Conservation (phyloP, 2,888 invertebrate species). For the Periphyllus acericola region DNA sequence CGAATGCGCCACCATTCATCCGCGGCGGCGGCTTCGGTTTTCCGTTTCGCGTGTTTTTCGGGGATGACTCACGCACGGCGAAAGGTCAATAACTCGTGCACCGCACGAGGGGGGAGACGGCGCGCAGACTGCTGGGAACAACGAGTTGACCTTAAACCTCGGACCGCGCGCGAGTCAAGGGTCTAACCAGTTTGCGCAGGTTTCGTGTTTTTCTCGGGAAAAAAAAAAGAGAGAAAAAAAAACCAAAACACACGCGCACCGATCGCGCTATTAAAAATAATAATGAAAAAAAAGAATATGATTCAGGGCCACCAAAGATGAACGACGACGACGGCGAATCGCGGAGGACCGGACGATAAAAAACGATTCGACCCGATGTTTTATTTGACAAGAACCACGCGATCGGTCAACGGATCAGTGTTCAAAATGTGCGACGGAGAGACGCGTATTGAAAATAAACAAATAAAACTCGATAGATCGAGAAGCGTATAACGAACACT, state of each 20-base stretch:
- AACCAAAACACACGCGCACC: not conserved
- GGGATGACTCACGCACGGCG: slow-evolving; percentile 39
- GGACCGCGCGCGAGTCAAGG: slow-evolving; percentile 31
- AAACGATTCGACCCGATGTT: not conserved
- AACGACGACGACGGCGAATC: not conserved
- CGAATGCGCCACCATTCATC: not conserved
- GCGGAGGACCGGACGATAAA: slow-evolving; percentile 1
- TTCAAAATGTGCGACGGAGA: not conserved
- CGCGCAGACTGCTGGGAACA: too few species aligned
- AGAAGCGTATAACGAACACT: too few species aligned
- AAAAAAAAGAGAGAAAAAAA: slow-evolving; percentile 3
- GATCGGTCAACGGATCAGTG: not conserved
- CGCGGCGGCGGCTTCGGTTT: not conserved
- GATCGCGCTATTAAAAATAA: not conserved
- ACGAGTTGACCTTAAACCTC: slow-evolving; percentile 56
- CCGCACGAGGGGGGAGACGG: not conserved
- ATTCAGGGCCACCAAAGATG: slow-evolving; percentile 46
- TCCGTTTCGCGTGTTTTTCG: slow-evolving; percentile 13
- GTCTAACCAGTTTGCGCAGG: slow-evolving; percentile 47
- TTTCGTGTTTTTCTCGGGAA: slow-evolving; percentile 41
- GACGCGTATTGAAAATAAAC: not conserved
- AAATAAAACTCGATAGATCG: not conserved
- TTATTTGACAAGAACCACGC: not conserved
- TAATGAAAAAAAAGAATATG: not conserved
- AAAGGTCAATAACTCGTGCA: slow-evolving; percentile 57